Evolutionary conservation across 1,140 invertebrate genomes (phyloP).

Genomic region (Dysdera silvatica): DNA sequence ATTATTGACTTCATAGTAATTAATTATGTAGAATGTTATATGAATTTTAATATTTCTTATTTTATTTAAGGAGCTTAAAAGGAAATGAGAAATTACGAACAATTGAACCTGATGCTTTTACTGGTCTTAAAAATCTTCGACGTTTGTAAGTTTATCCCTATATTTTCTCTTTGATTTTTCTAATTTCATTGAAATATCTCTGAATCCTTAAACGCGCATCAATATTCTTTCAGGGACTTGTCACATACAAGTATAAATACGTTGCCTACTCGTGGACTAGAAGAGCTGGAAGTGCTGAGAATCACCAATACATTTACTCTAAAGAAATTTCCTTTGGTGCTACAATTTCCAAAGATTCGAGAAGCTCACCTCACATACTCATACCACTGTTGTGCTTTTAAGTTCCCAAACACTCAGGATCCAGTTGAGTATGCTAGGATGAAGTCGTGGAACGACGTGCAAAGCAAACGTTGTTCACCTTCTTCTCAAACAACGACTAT

Average conservation of each 20-base stretch:
- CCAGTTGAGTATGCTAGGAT: constrained; percentile 10
- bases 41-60: neutral
- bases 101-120: constrained; percentile 52
- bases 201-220: constrained; percentile 52
- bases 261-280: constrained; percentile 63
- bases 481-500: neutral
- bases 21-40: neutral
- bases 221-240: constrained; percentile 51
- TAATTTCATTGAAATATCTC: constrained; percentile 51
- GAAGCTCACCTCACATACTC: constrained; percentile 65
- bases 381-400: constrained; percentile 83
- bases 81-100: constrained; percentile 54
- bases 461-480: constrained; percentile 2
- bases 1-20: neutral
- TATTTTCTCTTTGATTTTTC: constrained; percentile 45
- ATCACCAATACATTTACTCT: constrained; percentile 62
- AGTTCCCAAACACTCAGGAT: constrained; percentile 63
- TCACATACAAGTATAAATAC: constrained; percentile 63
- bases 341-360: constrained; percentile 56
- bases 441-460: constrained; percentile 3
- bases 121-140: constrained; percentile 16
- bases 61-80: constrained; percentile 55
- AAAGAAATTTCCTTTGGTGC: constrained; percentile 72
- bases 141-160: constrained; percentile 1
- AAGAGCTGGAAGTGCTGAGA: constrained; percentile 59